Evolutionary conservation across 2,888 invertebrate species (phyloP).

Genomic region (Apeira syringaria): DNA sequence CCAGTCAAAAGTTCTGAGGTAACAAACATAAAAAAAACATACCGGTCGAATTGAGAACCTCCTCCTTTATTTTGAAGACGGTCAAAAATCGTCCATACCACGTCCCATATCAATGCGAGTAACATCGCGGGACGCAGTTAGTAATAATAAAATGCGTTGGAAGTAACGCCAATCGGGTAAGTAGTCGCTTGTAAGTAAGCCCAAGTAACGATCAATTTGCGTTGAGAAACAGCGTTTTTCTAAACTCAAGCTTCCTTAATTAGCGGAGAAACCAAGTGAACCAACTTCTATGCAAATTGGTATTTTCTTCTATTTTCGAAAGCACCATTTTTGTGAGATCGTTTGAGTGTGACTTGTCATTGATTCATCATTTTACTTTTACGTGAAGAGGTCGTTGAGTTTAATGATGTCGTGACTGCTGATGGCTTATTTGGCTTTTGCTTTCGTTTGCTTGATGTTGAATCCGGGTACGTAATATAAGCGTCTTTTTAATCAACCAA

Average conservation of each 20-base stretch:
- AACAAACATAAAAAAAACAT: conserved; percentile 4
- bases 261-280: conserved; percentile 65
- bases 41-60: too few species aligned
- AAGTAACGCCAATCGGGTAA: conserved; percentile 57
- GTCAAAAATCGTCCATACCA: too few species aligned
- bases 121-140: neutral
- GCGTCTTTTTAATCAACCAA: too few species aligned
- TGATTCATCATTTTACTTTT: conserved; percentile 47
- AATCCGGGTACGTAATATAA: neutral
- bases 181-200: conserved; percentile 36
- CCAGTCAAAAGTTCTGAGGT: too few species aligned
- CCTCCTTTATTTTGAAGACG: too few species aligned
- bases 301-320: conserved; percentile 72
- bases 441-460: conserved; percentile 6
- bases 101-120: too few species aligned
- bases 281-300: conserved; percentile 67
- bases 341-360: conserved; percentile 38
- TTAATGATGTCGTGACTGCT: conserved; percentile 3
- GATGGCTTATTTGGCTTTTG: conserved; percentile 10
- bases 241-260: conserved; percentile 67
- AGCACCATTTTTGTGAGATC: conserved; percentile 54
- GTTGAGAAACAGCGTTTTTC: conserved; percentile 52
- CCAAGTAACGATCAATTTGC: conserved; percentile 64
- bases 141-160: conserved; percentile 27
- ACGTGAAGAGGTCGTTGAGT: conserved; percentile 23